A percentile compares a stretch with the other conserved stretches of the same genome.
Conservation (phyloP, 1,140 invertebrate genomes). For the Oscheius sp. region DNA sequence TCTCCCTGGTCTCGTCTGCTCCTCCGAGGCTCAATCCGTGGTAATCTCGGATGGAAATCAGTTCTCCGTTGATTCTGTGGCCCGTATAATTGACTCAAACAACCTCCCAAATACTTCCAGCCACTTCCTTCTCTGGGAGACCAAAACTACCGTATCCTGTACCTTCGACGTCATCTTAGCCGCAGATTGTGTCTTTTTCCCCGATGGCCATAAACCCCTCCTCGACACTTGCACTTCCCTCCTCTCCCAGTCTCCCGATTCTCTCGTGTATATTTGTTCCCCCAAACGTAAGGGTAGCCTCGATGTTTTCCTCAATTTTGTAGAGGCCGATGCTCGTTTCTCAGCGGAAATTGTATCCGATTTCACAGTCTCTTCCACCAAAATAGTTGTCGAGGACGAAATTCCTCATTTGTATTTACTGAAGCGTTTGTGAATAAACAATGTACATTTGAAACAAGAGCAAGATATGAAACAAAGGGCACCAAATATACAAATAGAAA, state of each 20-base stretch:
- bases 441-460: too few relatives aligned
- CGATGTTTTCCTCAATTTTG: constrained; percentile 10
- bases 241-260: not conserved
- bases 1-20: constrained; percentile 6
- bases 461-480: too few relatives aligned
- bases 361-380: too few relatives aligned
- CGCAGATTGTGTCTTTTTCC: constrained; percentile 31
- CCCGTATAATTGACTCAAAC: not conserved
- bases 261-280: constrained; percentile 2
- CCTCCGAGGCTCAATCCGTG: not conserved
- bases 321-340: not conserved
- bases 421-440: not conserved
- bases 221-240: constrained; percentile 1
- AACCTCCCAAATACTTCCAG: constrained; percentile 1
- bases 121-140: not conserved
- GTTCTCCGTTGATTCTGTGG: not conserved
- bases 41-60: constrained; percentile 27
- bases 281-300: constrained; percentile 25
- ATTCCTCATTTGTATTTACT: not conserved
- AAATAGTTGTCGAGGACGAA: too few relatives aligned
- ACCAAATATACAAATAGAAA: too few relatives aligned
- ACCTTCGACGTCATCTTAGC: constrained; percentile 28
- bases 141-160: not conserved
- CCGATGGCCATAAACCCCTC: constrained; percentile 10
- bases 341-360: not conserved